These are phyloP conservation scores for Labroides dimidiatus DNA, from an alignment of 2,797 vertebrate species.

Conservation along the genomic window DNA sequence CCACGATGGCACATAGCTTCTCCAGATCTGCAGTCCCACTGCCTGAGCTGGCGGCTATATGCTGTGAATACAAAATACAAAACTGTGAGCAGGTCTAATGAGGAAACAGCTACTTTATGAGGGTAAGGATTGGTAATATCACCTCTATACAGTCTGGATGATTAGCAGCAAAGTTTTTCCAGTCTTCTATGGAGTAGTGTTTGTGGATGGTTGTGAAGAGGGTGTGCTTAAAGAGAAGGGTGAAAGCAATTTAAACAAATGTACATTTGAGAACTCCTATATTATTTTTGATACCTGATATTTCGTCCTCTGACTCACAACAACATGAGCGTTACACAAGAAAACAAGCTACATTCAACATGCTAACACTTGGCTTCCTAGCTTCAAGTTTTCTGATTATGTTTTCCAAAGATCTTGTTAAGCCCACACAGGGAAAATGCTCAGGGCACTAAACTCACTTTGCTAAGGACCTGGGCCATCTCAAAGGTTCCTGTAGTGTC, in stretches of 20 bases:
- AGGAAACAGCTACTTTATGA: neutral
- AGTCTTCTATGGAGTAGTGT: slow-evolving; percentile 95
- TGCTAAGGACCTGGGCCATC: slow-evolving; percentile 94
- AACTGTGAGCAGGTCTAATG: neutral
- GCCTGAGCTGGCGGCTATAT: slow-evolving; percentile 95
- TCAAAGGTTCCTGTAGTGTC: slow-evolving; percentile 98
- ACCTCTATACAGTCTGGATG: slow-evolving; percentile 96
- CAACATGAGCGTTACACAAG: neutral
- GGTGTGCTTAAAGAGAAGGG: slow-evolving; percentile 83
- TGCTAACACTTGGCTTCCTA: too few species aligned
- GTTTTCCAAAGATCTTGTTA: too few species aligned
- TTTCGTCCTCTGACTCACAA: neutral
- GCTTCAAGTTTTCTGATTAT: too few species aligned
- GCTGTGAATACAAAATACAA: slow-evolving; percentile 72
- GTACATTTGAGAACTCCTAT: neutral
- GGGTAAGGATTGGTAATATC: slow-evolving; percentile 25
- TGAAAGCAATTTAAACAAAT: neutral
- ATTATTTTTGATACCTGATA: neutral
- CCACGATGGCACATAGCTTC: slow-evolving; percentile 89
- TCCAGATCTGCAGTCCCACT: slow-evolving; percentile 91
- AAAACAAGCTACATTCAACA: neutral
- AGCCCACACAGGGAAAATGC: neutral
- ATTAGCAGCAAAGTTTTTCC: slow-evolving; percentile 91
- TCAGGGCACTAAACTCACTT: slow-evolving; percentile 85
- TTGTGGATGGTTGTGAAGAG: slow-evolving; percentile 98